These are phyloP conservation scores for Trilocha varians DNA, from an alignment of 2,888 invertebrate species.

Conservation along the genomic window DNA sequence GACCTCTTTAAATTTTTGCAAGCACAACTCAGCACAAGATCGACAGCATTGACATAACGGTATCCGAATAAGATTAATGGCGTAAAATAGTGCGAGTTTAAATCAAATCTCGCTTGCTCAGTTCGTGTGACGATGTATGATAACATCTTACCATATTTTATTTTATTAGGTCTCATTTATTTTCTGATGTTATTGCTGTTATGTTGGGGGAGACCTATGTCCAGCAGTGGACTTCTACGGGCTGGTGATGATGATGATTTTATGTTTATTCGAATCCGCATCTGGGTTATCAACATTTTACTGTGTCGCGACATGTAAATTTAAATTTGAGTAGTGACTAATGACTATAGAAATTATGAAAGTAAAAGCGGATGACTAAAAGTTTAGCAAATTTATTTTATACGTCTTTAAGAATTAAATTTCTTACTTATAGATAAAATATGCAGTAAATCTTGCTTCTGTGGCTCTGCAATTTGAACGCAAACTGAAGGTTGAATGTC, in stretches of 20 bases:
- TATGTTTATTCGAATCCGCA: neutral
- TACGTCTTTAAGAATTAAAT: too few relatives aligned
- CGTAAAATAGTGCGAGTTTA: conserved; percentile 26
- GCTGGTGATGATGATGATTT: too few relatives aligned
- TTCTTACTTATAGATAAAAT: too few relatives aligned
- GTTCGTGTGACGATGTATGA: conserved; percentile 17
- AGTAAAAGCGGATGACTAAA: too few relatives aligned
- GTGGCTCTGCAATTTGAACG: too few relatives aligned
- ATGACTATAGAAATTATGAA: too few relatives aligned
- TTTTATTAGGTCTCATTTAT: conserved; percentile 16
- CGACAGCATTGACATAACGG: conserved; percentile 43
- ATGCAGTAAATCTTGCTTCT: too few relatives aligned
- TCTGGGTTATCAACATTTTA: conserved; percentile 1
- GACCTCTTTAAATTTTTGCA: conserved; percentile 19
- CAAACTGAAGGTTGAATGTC: too few relatives aligned
- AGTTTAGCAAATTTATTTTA: too few relatives aligned
- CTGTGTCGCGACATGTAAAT: neutral
- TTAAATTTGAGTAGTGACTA: neutral
- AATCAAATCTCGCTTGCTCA: conserved; percentile 29
- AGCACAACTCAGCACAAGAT: conserved; percentile 20
- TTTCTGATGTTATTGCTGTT: too few relatives aligned
- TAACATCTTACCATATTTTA: conserved; percentile 27
- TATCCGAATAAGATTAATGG: conserved; percentile 44
- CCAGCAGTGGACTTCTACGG: too few relatives aligned
- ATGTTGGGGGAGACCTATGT: too few relatives aligned